Evolutionary conservation across 2,888 invertebrate genomes (phyloP), one percentile per base, ranked within the genome.

Genomic region (Omphaloscelis lunosa): DNA sequence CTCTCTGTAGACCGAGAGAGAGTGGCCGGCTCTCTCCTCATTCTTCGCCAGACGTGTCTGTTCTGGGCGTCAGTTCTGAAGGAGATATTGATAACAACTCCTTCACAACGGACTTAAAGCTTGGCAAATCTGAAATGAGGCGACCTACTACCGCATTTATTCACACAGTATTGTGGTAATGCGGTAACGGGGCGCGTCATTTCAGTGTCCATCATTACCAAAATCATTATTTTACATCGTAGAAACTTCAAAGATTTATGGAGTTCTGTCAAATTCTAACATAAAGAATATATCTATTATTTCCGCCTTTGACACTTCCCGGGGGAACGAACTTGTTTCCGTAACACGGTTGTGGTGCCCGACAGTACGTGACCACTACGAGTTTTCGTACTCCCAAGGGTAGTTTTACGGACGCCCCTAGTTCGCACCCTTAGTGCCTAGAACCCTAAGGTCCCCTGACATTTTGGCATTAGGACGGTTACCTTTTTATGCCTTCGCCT

Each of bases 301-400:
- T 51, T 20, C 17, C 20, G 8, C 51, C 8, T 51, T 23, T 20
- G 2, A 9, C 20, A 51, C 20, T 20, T 20, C 20, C 51, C 2
- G 3, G 8, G 51, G 51, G 51, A 51, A 51, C 8, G 0, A 23
- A 20, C 51, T 51, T 51, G 20, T 23, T 51, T 51, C 20, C 20
- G 0, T 8, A 20, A 51, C 51, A 51, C 20, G 8, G 20, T 0
- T 0, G 51, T 20, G 51, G 8, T 51, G 8, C 8, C 8, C 51
- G 20, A 20, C 51, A 51, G 51, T 51, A 77, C 69, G 69, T 79
- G 76, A 51, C 70, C 79, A 41, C 79, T 53, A 27, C 34, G 53
- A 45, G 41, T 41, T 61, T 2, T 12, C 11, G 2, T 8, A 9
- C 9, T 45, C 77, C 59, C 41, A 0, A 23, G 70, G 27, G 51